Conservation (phyloP, 2,797 vertebrate species). For the Clarias platycephalus region DNA sequence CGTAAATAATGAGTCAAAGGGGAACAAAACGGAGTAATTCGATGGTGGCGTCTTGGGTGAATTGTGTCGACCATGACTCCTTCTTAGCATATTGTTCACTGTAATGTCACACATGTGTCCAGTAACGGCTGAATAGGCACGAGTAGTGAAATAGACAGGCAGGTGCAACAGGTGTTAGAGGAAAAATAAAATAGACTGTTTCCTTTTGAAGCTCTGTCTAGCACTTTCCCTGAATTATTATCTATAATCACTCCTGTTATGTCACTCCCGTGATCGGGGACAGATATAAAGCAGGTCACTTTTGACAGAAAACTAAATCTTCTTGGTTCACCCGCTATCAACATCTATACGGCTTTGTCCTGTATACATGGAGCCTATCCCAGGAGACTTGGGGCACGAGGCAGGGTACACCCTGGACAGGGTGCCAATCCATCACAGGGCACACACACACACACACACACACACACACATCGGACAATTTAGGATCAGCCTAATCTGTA, state of each 20-base stretch:
- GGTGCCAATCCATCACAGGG: no score
- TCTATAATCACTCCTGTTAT: not conserved
- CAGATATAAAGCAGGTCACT: not conserved
- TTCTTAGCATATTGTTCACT: not conserved
- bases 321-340: no score
- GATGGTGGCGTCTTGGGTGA: slow-evolving; percentile 57
- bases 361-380: no score
- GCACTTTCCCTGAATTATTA: not conserved
- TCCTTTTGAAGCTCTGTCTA: not conserved
- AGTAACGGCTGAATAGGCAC: not conserved
- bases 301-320: not conserved
- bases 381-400: no score
- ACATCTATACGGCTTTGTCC: no score
- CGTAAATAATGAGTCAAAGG: slow-evolving; percentile 46
- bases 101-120: slow-evolving; percentile 11
- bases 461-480: no score
- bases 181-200: no score
- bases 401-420: no score
- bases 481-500: no score
- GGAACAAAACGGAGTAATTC: slow-evolving; percentile 59
- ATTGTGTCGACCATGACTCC: slow-evolving; percentile 50
- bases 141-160: not conserved
- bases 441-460: no score
- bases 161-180: not conserved
- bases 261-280: not conserved